phyloP scores from a whole-genome alignment of 2,797 vertebrate genomes.

The Leptodactylus fallax region DNA sequence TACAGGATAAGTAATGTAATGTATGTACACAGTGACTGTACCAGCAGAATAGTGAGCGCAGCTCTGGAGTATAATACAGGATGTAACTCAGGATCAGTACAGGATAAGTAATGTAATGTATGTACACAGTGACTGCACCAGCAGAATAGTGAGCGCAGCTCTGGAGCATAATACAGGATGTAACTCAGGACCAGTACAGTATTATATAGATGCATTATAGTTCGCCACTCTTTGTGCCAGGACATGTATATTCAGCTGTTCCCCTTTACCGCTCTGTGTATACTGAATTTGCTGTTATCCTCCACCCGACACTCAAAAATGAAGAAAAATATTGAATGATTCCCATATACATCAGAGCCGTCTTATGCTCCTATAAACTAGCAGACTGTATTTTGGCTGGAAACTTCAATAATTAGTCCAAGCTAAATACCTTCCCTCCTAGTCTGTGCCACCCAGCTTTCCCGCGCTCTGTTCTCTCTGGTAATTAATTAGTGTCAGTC shows the following conservation, averaged over 20 bases:
- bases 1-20: too few species aligned
- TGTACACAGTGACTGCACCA: background rate
- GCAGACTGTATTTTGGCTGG: conserved; percentile 56
- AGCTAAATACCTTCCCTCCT: conserved; percentile 39
- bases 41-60: too few species aligned
- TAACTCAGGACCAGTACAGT: background rate
- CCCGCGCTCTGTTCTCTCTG: background rate
- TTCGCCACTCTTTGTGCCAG: too few species aligned
- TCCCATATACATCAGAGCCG: conserved; percentile 45
- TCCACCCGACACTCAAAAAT: background rate
- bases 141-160: conserved; percentile 1
- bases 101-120: too few species aligned
- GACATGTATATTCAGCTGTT: background rate
- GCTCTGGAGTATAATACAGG: too few species aligned
- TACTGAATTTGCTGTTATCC: too few species aligned
- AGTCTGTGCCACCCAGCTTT: conserved; percentile 30
- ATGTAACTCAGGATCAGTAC: too few species aligned
- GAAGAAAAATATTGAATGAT: background rate
- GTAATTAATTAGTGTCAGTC: conserved; percentile 10
- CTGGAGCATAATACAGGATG: background rate
- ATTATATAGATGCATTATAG: background rate
- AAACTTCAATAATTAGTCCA: conserved; percentile 22
- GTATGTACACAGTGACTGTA: too few species aligned
- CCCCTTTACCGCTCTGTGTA: too few species aligned
- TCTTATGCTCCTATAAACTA: conserved; percentile 27